A percentile compares a stretch with the other conserved stretches of the same genome.
phyloP scores from a whole-genome alignment of 1,140 invertebrate species.

The Trichonephila inaurata region DNA sequence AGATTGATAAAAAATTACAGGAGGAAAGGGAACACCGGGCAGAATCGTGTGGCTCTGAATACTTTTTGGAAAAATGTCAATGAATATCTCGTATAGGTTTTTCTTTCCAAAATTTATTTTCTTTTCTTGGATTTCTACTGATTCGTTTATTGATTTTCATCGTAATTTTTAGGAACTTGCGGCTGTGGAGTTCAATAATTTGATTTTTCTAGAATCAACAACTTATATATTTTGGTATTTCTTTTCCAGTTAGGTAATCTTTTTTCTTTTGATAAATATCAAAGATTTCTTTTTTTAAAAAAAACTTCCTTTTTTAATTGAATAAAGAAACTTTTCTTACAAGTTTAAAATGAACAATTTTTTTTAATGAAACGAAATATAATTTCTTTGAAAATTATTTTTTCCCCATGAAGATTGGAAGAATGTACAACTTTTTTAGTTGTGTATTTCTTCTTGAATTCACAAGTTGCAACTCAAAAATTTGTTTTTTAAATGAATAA shows the following conservation, averaged over 20 bases:
- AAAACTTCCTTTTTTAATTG: too few species aligned
- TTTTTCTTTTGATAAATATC: not conserved
- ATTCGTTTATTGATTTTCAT: not conserved
- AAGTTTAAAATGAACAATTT: too few species aligned
- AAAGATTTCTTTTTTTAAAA: not conserved
- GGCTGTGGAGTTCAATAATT: conserved; percentile 4
- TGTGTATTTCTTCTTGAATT: too few species aligned
- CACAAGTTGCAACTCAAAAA: too few species aligned
- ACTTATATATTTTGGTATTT: conserved; percentile 37
- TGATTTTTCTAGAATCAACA: conserved; percentile 24
- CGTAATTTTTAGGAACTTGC: too few species aligned
- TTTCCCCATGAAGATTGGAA: too few species aligned
- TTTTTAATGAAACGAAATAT: not conserved
- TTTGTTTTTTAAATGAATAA: too few species aligned
- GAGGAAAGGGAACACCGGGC: not conserved
- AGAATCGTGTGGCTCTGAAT: not conserved
- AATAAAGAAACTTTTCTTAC: not conserved
- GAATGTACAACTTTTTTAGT: too few species aligned
- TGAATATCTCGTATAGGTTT: not conserved
- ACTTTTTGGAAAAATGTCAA: not conserved
- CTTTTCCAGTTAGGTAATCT: not conserved
- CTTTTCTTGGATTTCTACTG: not conserved
- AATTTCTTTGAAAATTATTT: not conserved
- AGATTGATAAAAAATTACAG: not conserved
- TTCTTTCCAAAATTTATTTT: not conserved